Base-by-base conservation (phyloP, 37 sponge, comb jelly and placozoan species). In the Aphrocallistes beatrix region DNA sequence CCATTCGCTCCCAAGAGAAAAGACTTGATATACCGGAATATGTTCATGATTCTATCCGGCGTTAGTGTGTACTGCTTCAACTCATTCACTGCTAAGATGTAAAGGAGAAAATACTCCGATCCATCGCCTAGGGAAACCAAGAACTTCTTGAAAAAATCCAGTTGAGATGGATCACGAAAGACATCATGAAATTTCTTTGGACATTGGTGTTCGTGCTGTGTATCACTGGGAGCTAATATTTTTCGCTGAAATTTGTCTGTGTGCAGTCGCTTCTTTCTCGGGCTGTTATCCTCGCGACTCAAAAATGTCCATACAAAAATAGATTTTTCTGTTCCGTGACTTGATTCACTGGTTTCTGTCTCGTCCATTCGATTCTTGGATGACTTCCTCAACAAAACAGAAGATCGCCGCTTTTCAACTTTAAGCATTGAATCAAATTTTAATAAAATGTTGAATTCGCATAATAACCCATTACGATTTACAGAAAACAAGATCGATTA, bases 1-100 rank as follows among this genome's bases (percentile, higher is more conserved):
- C 75, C 34, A 60, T 60, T 60, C 8, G 34, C 75, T 60, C 75
- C 75, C 34, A 60, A 60, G 3, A 60, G 75, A 60, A 25, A 60
- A 6, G 75, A 25, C 34, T 60, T 60, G n/a, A 60, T 60, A 28
- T 60, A 60, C 34, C 75, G 25, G 34, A 25, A 60, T 32, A 60
- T 60, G 21, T 60, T 60, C 8, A 60, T 13, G 8, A 60, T 28
- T 60, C 75, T 60, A 28, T 60, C 75, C 34, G 75, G 75, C 6
- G 8, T 60, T 30, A 60, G n/a, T 19, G 75, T 60, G 75, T 60
- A 60, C 21, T 60, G 75, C n/a, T 60, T 60, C 75, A 60, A 30
- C 34, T 60, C 75, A 60, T 60, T 60, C n/a, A 60, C 75, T 25
- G 75, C 75, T 13, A 60, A 60, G n/a, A 60, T 60, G 75, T 60